Conservation (phyloP, 2,113 vertebrate species). For the Lagopus leucura region DNA sequence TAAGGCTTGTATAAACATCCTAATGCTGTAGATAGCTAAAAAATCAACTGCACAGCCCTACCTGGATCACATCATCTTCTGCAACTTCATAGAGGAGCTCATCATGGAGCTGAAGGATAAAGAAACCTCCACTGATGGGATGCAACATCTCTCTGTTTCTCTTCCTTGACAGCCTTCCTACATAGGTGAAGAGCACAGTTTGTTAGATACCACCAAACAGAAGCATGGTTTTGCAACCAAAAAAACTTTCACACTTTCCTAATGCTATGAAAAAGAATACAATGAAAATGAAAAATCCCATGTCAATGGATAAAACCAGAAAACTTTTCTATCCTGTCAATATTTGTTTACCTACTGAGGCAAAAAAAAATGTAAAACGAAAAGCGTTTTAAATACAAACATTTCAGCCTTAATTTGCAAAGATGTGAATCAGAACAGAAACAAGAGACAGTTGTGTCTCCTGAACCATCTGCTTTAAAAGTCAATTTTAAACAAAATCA, state of each 20-base stretch:
- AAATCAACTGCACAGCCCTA: constrained; percentile 43
- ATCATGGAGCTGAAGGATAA: constrained; percentile 94
- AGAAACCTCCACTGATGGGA: constrained; percentile 84
- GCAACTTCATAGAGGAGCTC: constrained; percentile 95
- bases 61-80: constrained; percentile 91
- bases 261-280: not conserved
- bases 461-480: constrained; percentile 53
- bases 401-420: constrained; percentile 22
- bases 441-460: not conserved
- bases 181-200: not conserved
- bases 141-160: constrained; percentile 44
- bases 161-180: constrained; percentile 59
- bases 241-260: not conserved
- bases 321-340: not conserved
- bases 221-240: not conserved
- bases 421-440: constrained; percentile 45
- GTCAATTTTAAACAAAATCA: constrained; percentile 35
- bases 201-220: not conserved
- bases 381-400: constrained; percentile 17
- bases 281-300: not conserved
- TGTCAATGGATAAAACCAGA: not conserved
- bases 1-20: not conserved
- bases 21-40: not conserved
- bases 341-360: constrained; percentile 17
- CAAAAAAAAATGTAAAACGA: constrained; percentile 20